Evolutionary conservation across 1,140 invertebrate genomes (phyloP).

Genomic region (Nylanderia fulva): DNA sequence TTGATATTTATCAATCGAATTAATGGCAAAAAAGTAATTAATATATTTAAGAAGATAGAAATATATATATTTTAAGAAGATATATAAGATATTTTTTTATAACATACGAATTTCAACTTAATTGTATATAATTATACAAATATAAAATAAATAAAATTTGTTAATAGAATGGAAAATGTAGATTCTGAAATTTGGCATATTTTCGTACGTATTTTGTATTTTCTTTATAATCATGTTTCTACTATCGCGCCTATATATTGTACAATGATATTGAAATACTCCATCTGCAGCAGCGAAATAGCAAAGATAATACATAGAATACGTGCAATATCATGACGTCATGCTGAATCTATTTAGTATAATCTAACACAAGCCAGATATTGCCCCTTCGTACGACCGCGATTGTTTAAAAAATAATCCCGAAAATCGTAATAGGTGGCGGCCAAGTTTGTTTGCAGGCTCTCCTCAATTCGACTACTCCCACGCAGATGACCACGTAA

Average conservation of each 20-base stretch:
- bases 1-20: constrained; percentile 14
- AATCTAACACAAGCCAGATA: constrained; percentile 67
- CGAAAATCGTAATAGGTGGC: constrained; percentile 72
- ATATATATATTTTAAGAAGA: no score
- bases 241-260: neutral
- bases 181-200: neutral
- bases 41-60: neutral
- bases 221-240: constrained; percentile 1
- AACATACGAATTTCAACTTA: neutral
- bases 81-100: neutral
- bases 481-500: constrained; percentile 68
- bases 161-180: neutral
- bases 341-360: neutral
- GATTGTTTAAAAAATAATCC: constrained; percentile 73
- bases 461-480: constrained; percentile 47
- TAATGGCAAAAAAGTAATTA: neutral
- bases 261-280: constrained; percentile 59
- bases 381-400: constrained; percentile 9
- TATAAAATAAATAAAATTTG: neutral
- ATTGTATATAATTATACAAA: neutral
- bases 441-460: constrained; percentile 68
- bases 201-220: neutral
- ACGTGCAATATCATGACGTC: constrained; percentile 57
- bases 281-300: constrained; percentile 11
- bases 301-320: constrained; percentile 41